These are phyloP conservation scores for Cataglyphis cursor DNA, from an alignment of 2,888 invertebrate species.

Conservation along the genomic window DNA sequence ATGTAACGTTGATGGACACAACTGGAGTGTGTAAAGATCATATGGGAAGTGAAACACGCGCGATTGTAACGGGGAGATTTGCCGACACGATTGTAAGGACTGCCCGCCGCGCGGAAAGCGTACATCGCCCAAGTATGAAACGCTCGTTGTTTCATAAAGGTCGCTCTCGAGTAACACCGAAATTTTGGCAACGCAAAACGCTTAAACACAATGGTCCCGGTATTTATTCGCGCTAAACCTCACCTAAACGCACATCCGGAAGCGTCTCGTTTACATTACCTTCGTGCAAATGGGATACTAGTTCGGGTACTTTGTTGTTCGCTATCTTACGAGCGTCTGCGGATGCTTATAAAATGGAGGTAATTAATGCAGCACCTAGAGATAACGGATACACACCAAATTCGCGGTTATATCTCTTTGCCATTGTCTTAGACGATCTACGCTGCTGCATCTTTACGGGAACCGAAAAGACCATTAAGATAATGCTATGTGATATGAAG, in stretches of 20 bases:
- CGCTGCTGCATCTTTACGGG: background rate
- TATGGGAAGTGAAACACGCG: conserved; percentile 4
- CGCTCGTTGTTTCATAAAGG: background rate
- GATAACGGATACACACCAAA: conserved; percentile 24
- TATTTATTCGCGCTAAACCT: conserved; percentile 35
- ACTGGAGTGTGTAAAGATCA: conserved; percentile 23
- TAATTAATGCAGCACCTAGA: conserved; percentile 48
- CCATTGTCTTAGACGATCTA: conserved; percentile 39
- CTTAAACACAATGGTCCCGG: conserved; percentile 17
- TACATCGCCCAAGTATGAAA: conserved; percentile 21
- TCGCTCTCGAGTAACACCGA: conserved; percentile 3
- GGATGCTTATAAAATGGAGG: conserved; percentile 48
- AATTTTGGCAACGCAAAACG: conserved; percentile 36
- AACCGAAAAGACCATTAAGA: conserved; percentile 39
- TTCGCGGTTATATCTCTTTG: conserved; percentile 34
- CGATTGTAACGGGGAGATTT: conserved; percentile 32
- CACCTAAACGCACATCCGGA: conserved; percentile 21
- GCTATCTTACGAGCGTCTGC: conserved; percentile 44
- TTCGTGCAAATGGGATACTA: conserved; percentile 29
- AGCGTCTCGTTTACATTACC: conserved; percentile 12
- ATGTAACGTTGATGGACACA: conserved; percentile 19
- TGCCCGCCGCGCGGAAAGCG: conserved; percentile 3
- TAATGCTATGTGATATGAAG: conserved; percentile 1
- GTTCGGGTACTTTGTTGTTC: conserved; percentile 16
- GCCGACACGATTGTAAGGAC: background rate